Evolutionary conservation across 1,140 invertebrate genomes (phyloP), one percentile per base, ranked within the genome.

Genomic region (Pemphigus obesinymphae): DNA sequence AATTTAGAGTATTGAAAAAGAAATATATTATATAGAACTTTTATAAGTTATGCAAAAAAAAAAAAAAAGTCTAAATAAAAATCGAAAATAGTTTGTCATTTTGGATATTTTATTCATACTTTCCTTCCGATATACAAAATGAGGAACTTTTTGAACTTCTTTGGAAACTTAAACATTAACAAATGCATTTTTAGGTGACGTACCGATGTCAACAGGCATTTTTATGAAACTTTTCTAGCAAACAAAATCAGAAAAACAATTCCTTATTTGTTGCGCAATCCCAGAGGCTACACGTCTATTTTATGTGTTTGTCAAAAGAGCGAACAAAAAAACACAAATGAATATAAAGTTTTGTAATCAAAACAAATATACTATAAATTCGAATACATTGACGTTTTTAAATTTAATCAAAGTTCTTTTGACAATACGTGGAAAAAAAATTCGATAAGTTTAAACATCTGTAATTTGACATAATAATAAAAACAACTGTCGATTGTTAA

Each of bases 121-220:
- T 61, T 61, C 63, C 7, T n/a, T 80, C 11, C 23, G 1, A 20
- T 31, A 43, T 7, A 63, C 76, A 40, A 40, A 58, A 80, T 26
- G 76, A 48, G 40, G 8, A 63, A 61, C 17, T 7, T 23, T n/a
- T 17, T 20, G 63, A 63, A 63, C 31, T 63, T 63, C 40, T 37
- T 4, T 15, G 43, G 37, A 80, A 80, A 80, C 37, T 61, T 58
- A 29, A 80, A 80, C 76, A 80, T 80, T 80, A 80, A 80, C 23
- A 80, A 61, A 40, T 31, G 34, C 34, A 29, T 63, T 37, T 61
- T 80, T 20, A 63, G 37, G 55, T 80, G 76, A 63, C 55, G 43
- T 53, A 55, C 73, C 37, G 23, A 61, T 78, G 48, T 78, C 75
- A 78, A 78, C 75, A 8, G 34, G 34, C 13, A 26, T 55, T 61